phyloP scores from a whole-genome alignment of 2,113 vertebrate species.

The Hydrolagus affinis region DNA sequence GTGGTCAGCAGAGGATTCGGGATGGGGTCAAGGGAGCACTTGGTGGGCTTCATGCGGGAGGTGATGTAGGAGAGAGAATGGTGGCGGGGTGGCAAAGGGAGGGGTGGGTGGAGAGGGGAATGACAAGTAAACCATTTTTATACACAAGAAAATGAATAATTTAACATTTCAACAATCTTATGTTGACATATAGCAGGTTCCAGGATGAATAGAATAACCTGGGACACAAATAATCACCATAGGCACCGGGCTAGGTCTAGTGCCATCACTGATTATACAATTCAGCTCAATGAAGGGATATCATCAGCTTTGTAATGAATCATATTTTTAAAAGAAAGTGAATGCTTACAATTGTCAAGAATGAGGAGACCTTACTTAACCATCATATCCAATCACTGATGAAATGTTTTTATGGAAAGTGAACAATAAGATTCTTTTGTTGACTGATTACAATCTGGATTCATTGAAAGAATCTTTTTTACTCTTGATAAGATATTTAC shows the following conservation, averaged over 20 bases:
- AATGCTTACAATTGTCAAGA: background rate
- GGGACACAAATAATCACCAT: background rate
- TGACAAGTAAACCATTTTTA: too few relatives aligned
- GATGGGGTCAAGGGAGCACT: too few relatives aligned
- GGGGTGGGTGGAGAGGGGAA: too few relatives aligned
- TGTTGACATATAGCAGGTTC: background rate
- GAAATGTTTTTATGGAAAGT: constrained; percentile 9
- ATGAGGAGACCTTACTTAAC: background rate
- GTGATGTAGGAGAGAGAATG: too few relatives aligned
- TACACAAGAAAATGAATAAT: too few relatives aligned
- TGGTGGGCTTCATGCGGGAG: too few relatives aligned
- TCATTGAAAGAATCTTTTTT: constrained; percentile 11
- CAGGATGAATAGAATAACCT: background rate
- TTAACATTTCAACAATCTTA: too few relatives aligned
- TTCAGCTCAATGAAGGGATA: background rate
- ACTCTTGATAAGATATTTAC: constrained; percentile 38
- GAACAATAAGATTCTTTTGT: constrained; percentile 26
- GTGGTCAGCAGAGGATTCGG: too few relatives aligned
- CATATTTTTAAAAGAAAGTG: background rate
- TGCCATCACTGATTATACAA: background rate
- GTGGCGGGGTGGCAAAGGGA: too few relatives aligned
- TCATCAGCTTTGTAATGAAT: background rate
- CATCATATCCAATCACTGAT: background rate
- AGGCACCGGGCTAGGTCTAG: background rate
- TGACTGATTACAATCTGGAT: constrained; percentile 5